Base-by-base conservation (phyloP, 2,113 vertebrate species). In the Gymnarchus niloticus region DNA sequence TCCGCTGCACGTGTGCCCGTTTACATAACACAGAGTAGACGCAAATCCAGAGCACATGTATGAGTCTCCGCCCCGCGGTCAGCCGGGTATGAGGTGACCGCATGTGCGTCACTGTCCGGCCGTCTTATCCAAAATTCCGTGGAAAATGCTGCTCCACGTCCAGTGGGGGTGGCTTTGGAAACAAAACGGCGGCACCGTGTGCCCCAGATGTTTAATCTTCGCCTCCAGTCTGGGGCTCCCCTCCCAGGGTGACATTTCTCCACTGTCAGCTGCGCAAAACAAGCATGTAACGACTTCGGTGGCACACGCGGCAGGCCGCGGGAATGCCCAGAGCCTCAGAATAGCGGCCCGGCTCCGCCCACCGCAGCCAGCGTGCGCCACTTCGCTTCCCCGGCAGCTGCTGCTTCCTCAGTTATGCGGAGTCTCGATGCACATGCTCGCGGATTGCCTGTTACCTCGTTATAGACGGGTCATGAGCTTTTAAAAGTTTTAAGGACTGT, bases 91-190 rank as follows among this genome's bases (percentile, higher is more conserved):
- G 65, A 14, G 46, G n/a, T 54, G n/a, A 49, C 17, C 51, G 12
- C n/a, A 28, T 48, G 10, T 83, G 85, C 54, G 78, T 56, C 80
- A 86, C 37, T 5, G 28, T 37, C 28, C 28, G 25, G 57, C 33
- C 12, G 21, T 37, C 52, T n/a, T 69, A 69, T 28, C 23, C 54
- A 37, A 37, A 78, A 59, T 77, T 57, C 46, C 21, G 52, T 83
- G 61, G 83, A 82, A 85, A 86, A 83, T 61, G 56, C 49, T 54
- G 52, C 19, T 83, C 56, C 25, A 5, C 44, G 69, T 83, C 48
- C 85, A 80, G 81, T 48, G 65, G 48, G 54, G 54, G 59, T 80
- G 28, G 54, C 6, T 44, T 23, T 25, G 78, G 48, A 52, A 52
- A 28, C 69, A 4, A 6, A 37, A 1, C 21, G 0, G 76, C 6